Evolutionary conservation across 2,888 invertebrate species (phyloP), one percentile per base, ranked within the genome.

Genomic region (Amblyjoppa fuscipennis): DNA sequence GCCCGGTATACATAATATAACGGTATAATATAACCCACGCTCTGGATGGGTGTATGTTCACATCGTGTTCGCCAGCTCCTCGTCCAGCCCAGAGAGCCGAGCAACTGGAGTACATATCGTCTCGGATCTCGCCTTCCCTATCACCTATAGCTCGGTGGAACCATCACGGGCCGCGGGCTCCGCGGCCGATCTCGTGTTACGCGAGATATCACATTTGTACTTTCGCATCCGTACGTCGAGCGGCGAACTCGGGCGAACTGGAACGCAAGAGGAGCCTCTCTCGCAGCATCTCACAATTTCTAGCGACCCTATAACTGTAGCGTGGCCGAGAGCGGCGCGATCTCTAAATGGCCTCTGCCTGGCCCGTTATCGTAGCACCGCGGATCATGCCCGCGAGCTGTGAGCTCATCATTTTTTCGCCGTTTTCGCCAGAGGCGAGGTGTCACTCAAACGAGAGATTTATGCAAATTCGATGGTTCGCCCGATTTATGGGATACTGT

Each of bases 1-100:
- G 20, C 20, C 64, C 68, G 87, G 85, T 84, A 90, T 92, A 90
- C 92, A 92, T 91, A 91, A 91, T 89, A 87, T 92, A 92, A 92
- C 92, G 92, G 92, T 92, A 90, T 81, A 86, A 89, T 92, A 90
- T 81, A 86, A 89, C 87, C 86, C 75, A 88, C 88, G 86, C 87
- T 85, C 87, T 85, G 85, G 89, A 91, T 89, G 90, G 91, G 91
- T 90, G 92, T 91, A 89, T 82, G 45, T 70, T 56, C 16, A 41
- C 51, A 53, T 20, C 31, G 77, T 73, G 45, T 77, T 80, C 73
- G 64, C 76, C 51, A 70, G 76, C 56, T 69, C 25, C 66, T 31
- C 64, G 82, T 68, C 45, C 34, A 75, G 49, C 80, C 25, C 73
- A 71, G 74, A 83, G 66, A 76, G 70, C 25, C 76, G 75, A 79